phyloP scores from a whole-genome alignment of 2,113 vertebrate species.

The Charina bottae region DNA sequence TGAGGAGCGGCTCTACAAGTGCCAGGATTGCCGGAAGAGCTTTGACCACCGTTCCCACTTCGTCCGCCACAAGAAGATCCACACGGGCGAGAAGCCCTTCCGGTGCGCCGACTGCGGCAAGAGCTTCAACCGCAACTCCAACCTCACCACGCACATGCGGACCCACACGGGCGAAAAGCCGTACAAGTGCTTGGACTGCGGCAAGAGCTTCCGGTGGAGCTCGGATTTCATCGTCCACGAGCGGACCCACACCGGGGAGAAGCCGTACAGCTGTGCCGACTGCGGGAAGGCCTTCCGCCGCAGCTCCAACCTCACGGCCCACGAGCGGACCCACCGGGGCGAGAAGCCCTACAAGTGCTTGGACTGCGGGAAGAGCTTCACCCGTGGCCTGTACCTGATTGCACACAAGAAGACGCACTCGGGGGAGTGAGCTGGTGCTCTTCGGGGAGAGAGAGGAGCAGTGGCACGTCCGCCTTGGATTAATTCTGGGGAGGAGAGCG shows the following conservation, averaged over 20 bases:
- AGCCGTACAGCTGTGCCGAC: conserved; percentile 64
- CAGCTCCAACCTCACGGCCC: conserved; percentile 68
- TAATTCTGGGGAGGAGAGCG: not conserved
- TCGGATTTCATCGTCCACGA: conserved; percentile 71
- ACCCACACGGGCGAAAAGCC: conserved; percentile 83
- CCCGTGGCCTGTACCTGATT: conserved; percentile 64
- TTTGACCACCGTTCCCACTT: conserved; percentile 56
- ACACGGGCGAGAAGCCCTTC: conserved; percentile 39
- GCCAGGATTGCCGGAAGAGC: conserved; percentile 65
- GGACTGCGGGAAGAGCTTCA: conserved; percentile 68
- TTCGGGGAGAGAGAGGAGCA: too few species aligned
- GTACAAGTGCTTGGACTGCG: conserved; percentile 92
- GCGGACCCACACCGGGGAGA: conserved; percentile 53
- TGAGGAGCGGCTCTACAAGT: conserved; percentile 66
- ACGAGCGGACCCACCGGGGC: conserved; percentile 67
- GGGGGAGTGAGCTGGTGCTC: conserved; percentile 52
- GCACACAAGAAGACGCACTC: conserved; percentile 65
- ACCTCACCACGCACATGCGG: conserved; percentile 65
- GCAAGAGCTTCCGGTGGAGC: conserved; percentile 85
- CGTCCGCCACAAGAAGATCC: conserved; percentile 41
- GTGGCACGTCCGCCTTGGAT: accelerated
- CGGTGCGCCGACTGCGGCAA: conserved; percentile 26
- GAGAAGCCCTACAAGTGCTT: conserved; percentile 70
- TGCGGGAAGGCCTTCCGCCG: conserved; percentile 68
- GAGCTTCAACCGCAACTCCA: conserved; percentile 51